These are phyloP conservation scores for Gasteruption jaculator DNA, from an alignment of 2,888 invertebrate genomes.

Conservation along the genomic window DNA sequence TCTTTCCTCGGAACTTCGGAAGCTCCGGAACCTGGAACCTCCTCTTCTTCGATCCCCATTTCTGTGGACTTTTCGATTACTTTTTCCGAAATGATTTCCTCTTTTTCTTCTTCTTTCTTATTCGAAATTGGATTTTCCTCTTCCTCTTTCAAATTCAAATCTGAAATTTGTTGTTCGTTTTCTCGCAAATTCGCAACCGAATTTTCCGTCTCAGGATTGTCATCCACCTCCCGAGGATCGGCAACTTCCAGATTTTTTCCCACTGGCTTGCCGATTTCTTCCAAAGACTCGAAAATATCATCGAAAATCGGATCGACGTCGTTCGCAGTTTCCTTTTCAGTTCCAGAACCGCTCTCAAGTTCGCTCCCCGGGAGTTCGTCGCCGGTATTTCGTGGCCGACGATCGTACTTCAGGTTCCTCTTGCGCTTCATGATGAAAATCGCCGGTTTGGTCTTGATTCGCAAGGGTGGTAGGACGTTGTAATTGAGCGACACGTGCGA, in stretches of 20 bases:
- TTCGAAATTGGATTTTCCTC: not conserved
- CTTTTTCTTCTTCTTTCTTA: constrained; percentile 1
- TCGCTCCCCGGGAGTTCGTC: no score
- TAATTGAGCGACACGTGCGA: constrained; percentile 78
- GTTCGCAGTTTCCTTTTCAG: constrained; percentile 23
- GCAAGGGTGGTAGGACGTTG: constrained; percentile 71
- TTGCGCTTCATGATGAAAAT: constrained; percentile 73
- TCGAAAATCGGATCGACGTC: constrained; percentile 29
- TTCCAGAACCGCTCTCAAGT: no score
- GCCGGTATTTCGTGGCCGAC: no score
- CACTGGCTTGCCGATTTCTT: constrained; percentile 29
- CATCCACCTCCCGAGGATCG: no score
- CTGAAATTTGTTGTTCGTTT: no score
- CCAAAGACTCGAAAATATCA: constrained; percentile 31
- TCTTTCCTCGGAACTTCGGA: no score
- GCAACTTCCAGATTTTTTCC: constrained; percentile 15
- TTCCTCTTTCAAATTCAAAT: constrained; percentile 5
- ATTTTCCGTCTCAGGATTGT: no score
- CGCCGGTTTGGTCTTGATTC: constrained; percentile 77
- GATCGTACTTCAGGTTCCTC: constrained; percentile 56
- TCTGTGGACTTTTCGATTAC: no score
- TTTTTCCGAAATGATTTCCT: constrained; percentile 12
- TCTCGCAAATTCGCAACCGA: not conserved
- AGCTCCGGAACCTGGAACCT: no score
- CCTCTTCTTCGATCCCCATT: no score